These are phyloP conservation scores for Aphodius granarius DNA, from an alignment of 2,888 invertebrate genomes.

Conservation along the genomic window DNA sequence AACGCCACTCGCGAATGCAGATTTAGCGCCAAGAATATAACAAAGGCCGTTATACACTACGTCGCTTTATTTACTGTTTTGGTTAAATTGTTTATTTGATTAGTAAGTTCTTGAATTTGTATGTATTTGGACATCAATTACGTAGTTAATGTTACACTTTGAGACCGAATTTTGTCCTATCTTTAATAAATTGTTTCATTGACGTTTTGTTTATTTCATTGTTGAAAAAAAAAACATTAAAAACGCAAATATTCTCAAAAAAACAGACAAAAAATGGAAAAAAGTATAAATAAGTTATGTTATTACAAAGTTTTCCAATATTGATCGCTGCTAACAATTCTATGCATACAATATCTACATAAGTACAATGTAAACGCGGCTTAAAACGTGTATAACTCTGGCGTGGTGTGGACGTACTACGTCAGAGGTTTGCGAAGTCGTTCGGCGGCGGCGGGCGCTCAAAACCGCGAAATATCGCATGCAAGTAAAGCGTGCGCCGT, in stretches of 20 bases:
- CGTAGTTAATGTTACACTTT: too few relatives aligned
- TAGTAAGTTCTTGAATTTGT: too few relatives aligned
- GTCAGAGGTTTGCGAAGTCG: neutral
- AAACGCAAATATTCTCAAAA: too few relatives aligned
- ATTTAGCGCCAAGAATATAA: neutral
- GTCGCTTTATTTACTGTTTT: neutral
- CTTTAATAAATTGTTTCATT: too few relatives aligned
- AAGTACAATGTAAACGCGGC: neutral
- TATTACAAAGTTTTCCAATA: neutral
- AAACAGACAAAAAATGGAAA: too few relatives aligned
- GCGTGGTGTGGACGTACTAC: neutral
- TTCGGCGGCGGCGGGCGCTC: neutral
- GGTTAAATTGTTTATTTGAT: neutral
- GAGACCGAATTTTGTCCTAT: too few relatives aligned
- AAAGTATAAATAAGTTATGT: too few relatives aligned
- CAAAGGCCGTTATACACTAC: neutral
- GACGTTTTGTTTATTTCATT: too few relatives aligned
- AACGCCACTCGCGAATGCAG: neutral
- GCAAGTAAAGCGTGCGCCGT: neutral
- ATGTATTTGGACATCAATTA: too few relatives aligned
- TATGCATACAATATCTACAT: too few relatives aligned
- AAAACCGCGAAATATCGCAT: neutral
- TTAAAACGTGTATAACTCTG: neutral
- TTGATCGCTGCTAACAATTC: neutral
- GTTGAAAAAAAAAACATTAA: too few relatives aligned